Percentiles rank a stretch among this genome's conserved stretches.
Conservation (phyloP, 2,888 invertebrate species). For the Platycnemis pennipes region DNA sequence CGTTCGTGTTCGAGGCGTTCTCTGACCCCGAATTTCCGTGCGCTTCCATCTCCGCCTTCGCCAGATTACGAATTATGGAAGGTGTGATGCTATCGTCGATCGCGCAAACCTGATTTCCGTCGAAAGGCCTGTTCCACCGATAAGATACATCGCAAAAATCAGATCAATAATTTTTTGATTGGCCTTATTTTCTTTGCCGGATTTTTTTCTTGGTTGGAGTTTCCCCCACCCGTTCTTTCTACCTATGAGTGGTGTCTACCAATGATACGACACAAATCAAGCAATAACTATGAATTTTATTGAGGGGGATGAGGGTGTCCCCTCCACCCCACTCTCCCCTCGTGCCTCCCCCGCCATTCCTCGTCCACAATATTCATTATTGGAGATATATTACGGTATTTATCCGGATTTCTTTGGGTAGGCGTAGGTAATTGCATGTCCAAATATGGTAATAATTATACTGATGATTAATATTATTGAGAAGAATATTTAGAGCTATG, state of each 20-base stretch:
- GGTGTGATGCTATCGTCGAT: not conserved
- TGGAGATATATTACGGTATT: too few relatives aligned
- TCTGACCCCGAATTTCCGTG: not conserved
- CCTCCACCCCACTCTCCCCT: not conserved
- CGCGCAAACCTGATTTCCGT: not conserved
- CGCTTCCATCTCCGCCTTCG: not conserved
- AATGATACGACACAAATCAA: too few relatives aligned
- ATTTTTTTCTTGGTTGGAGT: too few relatives aligned
- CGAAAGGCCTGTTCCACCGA: not conserved
- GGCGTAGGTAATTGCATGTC: too few relatives aligned
- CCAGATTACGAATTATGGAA: slow-evolving; percentile 3
- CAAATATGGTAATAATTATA: too few relatives aligned
- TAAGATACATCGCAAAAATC: not conserved
- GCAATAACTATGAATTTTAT: too few relatives aligned
- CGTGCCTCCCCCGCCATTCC: not conserved
- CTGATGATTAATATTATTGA: too few relatives aligned
- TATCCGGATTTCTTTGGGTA: too few relatives aligned
- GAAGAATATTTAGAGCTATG: too few relatives aligned
- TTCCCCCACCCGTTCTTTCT: too few relatives aligned
- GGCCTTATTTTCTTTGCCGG: not conserved
- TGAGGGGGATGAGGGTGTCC: too few relatives aligned
- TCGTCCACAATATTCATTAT: slow-evolving; percentile 45
- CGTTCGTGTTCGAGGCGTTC: not conserved
- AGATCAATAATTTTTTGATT: slow-evolving; percentile 3
- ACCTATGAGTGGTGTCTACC: too few relatives aligned